A percentile compares a stretch with the other conserved stretches of the same genome.
Conservation (phyloP, 2,113 vertebrate species). For the Ramphastos sulfuratus region DNA sequence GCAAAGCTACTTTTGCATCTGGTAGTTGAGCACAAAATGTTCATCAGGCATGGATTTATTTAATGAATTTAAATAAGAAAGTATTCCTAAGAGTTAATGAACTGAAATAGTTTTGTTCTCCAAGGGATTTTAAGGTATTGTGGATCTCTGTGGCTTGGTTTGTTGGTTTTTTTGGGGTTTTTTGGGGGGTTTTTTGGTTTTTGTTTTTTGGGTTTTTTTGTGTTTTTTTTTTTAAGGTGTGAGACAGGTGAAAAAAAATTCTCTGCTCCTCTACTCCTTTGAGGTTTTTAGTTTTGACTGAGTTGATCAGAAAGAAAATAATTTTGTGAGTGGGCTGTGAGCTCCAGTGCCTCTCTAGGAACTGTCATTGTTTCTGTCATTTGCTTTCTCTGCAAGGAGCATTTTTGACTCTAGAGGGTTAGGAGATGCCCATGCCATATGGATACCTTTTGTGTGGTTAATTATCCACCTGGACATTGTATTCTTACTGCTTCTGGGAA, state of each 20-base stretch:
- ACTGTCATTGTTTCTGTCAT: background rate
- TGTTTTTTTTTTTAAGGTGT: background rate
- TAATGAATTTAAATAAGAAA: background rate
- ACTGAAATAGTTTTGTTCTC: background rate
- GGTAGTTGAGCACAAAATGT: background rate
- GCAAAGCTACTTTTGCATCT: background rate
- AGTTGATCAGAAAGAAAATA: background rate
- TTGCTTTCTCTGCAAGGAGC: background rate
- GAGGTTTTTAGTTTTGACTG: background rate
- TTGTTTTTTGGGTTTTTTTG: too few relatives aligned
- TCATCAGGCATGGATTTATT: background rate
- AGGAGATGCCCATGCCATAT: accelerated
- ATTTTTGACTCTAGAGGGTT: background rate
- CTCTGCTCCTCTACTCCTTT: background rate
- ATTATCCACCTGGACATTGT: background rate
- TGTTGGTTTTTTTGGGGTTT: too few relatives aligned
- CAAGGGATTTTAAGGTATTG: background rate
- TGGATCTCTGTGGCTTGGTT: background rate
- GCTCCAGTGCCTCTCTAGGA: background rate
- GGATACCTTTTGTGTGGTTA: background rate
- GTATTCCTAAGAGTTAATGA: background rate
- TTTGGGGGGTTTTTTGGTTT: too few relatives aligned
- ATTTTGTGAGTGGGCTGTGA: background rate
- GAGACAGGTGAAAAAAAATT: background rate
- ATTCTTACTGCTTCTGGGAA: background rate